Evolutionary conservation across 2,888 invertebrate genomes (phyloP), one percentile per base, ranked within the genome.

Genomic region (Helicoverpa assulta): DNA sequence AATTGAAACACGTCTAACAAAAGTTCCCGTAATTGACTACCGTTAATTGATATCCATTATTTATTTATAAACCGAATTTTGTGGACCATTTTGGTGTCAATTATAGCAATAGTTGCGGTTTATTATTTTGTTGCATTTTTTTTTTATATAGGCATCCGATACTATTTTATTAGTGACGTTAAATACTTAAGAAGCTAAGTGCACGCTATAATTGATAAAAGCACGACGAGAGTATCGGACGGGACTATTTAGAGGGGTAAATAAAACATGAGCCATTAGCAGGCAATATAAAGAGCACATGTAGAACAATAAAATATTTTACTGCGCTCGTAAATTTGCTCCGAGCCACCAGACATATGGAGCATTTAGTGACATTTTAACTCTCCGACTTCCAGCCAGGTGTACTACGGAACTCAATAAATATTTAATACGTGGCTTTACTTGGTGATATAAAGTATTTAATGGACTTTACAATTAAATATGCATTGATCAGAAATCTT

Each of bases 241-340:
- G 5, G 33, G 33, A 33, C 33, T 52, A 40, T 55, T 21, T 53
- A 57, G 29, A 47, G 12, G 33, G 51, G 56, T 70, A 71, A 69
- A 63, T 63, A 66, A 66, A 19, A 68, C 59, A 55, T 21, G 53
- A 6, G 21, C 76, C 64, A 80, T 82, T 83, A 78, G 58, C 65
- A 71, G 51, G 54, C 60, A 61, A 80, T 66, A 66, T 56, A 72
- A 58, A 56, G 74, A 78, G 64, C 56, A 81, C 68, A 73, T 70
- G 64, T 69, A 68, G 56, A 61, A 59, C 79, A 83, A 76, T 87
- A 88, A 86, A 86, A 80, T 70, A 63, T 83, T 87, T 86, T 80
- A 87, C 71, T 70, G 57, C 74, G 29, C 61, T 71, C 66, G 72
- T 87, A 81, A 88, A 84, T 65, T 78, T 70, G 65, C 53, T 66